Evolutionary conservation across 2,888 invertebrate species (phyloP), one percentile per base, ranked within the genome.

Genomic region (Luffia ferchaultella): DNA sequence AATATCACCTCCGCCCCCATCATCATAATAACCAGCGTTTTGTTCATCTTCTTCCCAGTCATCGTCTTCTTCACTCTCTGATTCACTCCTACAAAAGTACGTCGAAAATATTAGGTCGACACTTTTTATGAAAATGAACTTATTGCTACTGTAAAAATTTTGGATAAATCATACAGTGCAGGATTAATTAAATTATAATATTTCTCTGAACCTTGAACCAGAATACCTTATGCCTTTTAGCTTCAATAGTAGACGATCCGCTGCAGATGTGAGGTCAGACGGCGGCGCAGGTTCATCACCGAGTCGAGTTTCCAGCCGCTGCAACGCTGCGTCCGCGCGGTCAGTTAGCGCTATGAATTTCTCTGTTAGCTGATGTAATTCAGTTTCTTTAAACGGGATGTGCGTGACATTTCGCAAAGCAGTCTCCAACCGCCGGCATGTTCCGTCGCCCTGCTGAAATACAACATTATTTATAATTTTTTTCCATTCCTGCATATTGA

Each of bases 311-410:
- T 85, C 80, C 47, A 85, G 62, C 7, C 69, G 65, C 57, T 76
- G 76, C 20, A 83, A 65, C n/a, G 76, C 77, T 48, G 75, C 69
- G 52, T 84, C 83, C 1, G 84, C 79, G 54, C 79, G 65, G 55
- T 84, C 73, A 1, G 83, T 82, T 54, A 84, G 58, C 15, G 72
- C 77, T 42, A 83, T 72, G 57, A 84, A 76, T 59, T 85, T 85
- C 55, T 83, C 82, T 1, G 77, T 82, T 43, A 84, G 60, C 56
- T 76, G 77, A 50, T 75, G 73, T 19, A 82, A 57, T 57, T 84
- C 83, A 30, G 65, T 68, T 55, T 80, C 82, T 59, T 73, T 80
- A 48, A 77, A 63, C 2, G 67, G 62, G 1, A 69, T 61, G 50
- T 74, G 73, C 2, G 80, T 70, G 19, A 69, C 65, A 58, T 83